Conservation (phyloP, 2,797 vertebrate genomes). For the Poeciliopsis presidionis region DNA sequence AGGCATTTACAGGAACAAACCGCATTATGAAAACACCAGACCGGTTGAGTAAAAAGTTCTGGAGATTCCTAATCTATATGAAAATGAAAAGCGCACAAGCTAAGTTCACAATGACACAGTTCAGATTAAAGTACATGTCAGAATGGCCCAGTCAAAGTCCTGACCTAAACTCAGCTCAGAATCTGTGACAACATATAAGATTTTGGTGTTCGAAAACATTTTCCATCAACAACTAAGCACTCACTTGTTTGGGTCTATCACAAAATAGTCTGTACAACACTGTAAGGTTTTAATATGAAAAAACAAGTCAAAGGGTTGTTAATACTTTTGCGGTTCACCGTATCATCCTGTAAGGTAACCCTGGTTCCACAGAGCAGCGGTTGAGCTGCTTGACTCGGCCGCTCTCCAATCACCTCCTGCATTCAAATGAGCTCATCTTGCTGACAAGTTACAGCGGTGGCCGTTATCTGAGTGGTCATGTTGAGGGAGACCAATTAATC, state of each 20-base stretch:
- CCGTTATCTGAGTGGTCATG: slow-evolving; percentile 53
- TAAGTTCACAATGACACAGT: neutral
- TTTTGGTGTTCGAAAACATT: neutral
- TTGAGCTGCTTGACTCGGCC: slow-evolving; percentile 64
- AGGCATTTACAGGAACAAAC: neutral
- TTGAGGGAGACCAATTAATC: slow-evolving; percentile 54
- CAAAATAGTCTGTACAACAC: too few relatives aligned
- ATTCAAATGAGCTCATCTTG: slow-evolving; percentile 61
- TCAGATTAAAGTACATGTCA: neutral
- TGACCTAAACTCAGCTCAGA: neutral
- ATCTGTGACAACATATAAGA: neutral
- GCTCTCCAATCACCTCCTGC: slow-evolving; percentile 40
- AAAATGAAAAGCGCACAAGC: neutral
- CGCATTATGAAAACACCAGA: neutral
- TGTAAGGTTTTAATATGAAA: neutral
- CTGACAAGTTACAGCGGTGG: slow-evolving; percentile 43
- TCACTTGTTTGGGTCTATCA: neutral
- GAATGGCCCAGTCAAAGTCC: neutral
- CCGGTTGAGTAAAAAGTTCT: neutral
- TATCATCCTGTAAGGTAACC: slow-evolving; percentile 54
- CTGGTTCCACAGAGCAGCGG: slow-evolving; percentile 48
- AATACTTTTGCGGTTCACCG: neutral
- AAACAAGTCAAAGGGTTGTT: neutral
- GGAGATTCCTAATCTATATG: neutral
- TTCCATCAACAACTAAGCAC: neutral